Base-by-base conservation (phyloP, 2,797 vertebrate genomes). In the Champsocephalus esox region DNA sequence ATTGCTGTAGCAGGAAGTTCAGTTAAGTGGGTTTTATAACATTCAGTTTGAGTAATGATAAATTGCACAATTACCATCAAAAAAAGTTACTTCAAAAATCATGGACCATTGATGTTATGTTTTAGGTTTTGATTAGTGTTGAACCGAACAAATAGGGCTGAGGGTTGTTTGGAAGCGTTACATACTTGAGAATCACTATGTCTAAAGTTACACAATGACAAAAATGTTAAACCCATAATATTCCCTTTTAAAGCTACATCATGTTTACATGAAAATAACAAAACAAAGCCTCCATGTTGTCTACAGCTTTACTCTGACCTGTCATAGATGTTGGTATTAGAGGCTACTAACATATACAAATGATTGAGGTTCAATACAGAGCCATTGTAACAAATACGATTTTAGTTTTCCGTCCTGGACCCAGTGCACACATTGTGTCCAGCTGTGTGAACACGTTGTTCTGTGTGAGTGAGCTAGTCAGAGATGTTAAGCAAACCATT, bases 401-500 rank as follows among this genome's bases (percentile, higher is more conserved):
- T 57, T 48, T 49, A 2, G 71, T 59, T 19, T 49, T 62, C 38
- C 54, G 32, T 44, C 44, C 48, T 12, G 9, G 28, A 43, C 0
- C 8, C 1, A 38, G 34, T 38, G 34, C 1, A 38, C 41, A 9
- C 66, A 9, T 61, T 19, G 17, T 59, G 5, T 71, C 60, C 32
- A 56, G n/a, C 55, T 63, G 13, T 44, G 13, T 55, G 16, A 32
- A 74, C 19, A 79, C 65, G 70, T 50, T 50, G 80, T 56, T 75
- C 57, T 76, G 49, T 69, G 32, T 77, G 66, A 79, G 57, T 16
- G 34, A 62, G 17, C 73, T 43, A 61, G 51, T 49, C 16, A 60
- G 55, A 71, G 44, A 75, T 75, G 61, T 83, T 63, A 77, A 77
- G 77, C 73, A 80, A 86, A 78, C 64, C 45, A 61, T 16, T 69